These are phyloP conservation scores for Eupleurogrammus muticus DNA, from an alignment of 2,797 vertebrate species.

Conservation along the genomic window DNA sequence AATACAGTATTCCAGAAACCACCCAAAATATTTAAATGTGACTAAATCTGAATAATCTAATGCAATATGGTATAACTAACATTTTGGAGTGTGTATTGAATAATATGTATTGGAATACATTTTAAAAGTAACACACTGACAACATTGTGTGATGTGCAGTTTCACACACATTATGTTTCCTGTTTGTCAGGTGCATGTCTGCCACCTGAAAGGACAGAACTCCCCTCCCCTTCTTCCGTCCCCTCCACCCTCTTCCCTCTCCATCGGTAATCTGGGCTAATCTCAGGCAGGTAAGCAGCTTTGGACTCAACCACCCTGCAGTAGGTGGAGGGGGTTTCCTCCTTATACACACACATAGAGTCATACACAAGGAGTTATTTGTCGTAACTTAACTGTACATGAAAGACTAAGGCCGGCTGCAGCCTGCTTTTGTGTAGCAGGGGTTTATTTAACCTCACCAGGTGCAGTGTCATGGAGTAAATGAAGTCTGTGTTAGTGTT, in stretches of 20 bases:
- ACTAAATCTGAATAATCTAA: too few relatives aligned
- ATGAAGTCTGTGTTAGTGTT: background rate
- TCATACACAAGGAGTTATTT: conserved; percentile 6
- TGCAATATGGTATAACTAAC: too few relatives aligned
- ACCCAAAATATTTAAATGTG: too few relatives aligned
- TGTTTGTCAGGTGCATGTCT: conserved; percentile 52
- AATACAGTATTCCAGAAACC: too few relatives aligned
- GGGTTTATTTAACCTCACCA: background rate
- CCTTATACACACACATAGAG: conserved; percentile 39
- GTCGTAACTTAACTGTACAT: background rate
- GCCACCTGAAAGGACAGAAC: conserved; percentile 67
- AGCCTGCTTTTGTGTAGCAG: conserved; percentile 3
- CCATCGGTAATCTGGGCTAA: conserved; percentile 81
- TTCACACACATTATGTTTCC: conserved; percentile 44
- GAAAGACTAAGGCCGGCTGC: background rate
- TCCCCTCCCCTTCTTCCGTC: conserved; percentile 70
- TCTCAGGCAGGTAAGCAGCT: conserved; percentile 83
- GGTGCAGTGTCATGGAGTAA: background rate
- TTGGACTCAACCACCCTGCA: conserved; percentile 75
- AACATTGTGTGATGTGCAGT: conserved; percentile 13
- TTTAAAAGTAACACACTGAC: too few relatives aligned
- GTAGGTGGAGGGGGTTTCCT: conserved; percentile 50
- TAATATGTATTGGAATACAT: too few relatives aligned
- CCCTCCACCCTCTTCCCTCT: conserved; percentile 58
- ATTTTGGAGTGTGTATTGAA: too few relatives aligned